These are phyloP conservation scores for Gymnocypris eckloni DNA, from an alignment of 2,797 vertebrate species.

Conservation along the genomic window DNA sequence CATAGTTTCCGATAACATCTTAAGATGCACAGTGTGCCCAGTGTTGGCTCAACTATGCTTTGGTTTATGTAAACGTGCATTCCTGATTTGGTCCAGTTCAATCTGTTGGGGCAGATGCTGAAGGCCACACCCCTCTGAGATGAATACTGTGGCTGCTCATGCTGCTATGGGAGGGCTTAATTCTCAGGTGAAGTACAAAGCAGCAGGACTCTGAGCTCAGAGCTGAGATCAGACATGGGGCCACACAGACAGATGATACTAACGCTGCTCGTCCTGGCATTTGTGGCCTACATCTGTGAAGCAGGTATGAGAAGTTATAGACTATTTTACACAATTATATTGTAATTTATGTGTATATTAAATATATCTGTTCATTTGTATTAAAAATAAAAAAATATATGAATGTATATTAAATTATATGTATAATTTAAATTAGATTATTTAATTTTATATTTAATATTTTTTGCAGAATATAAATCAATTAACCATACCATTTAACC, in stretches of 20 bases:
- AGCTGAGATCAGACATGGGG: slow-evolving; percentile 57
- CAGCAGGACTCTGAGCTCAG: slow-evolving; percentile 48
- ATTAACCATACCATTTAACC: neutral
- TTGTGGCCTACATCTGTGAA: slow-evolving; percentile 70
- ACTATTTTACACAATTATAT: neutral
- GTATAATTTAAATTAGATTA: neutral
- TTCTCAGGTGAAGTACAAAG: slow-evolving; percentile 66
- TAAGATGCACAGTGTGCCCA: slow-evolving; percentile 1
- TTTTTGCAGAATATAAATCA: neutral
- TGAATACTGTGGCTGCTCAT: neutral
- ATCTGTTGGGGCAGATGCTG: slow-evolving; percentile 28
- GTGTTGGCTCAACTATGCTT: slow-evolving; percentile 22
- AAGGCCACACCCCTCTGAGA: slow-evolving; percentile 25
- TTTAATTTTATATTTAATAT: too few species aligned
- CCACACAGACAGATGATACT: slow-evolving; percentile 65
- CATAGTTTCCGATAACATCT: slow-evolving; percentile 47
- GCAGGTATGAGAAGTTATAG: slow-evolving; percentile 66
- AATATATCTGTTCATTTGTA: neutral
- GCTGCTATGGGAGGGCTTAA: slow-evolving; percentile 63
- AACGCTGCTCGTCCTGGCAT: slow-evolving; percentile 67
- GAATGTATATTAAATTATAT: slow-evolving; percentile 6
- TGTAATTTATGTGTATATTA: neutral
- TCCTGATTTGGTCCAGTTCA: slow-evolving; percentile 39
- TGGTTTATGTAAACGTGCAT: slow-evolving; percentile 41
- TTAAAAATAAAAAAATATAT: neutral